Conservation (phyloP, 2,797 vertebrate genomes). For the Characodon lateralis region DNA sequence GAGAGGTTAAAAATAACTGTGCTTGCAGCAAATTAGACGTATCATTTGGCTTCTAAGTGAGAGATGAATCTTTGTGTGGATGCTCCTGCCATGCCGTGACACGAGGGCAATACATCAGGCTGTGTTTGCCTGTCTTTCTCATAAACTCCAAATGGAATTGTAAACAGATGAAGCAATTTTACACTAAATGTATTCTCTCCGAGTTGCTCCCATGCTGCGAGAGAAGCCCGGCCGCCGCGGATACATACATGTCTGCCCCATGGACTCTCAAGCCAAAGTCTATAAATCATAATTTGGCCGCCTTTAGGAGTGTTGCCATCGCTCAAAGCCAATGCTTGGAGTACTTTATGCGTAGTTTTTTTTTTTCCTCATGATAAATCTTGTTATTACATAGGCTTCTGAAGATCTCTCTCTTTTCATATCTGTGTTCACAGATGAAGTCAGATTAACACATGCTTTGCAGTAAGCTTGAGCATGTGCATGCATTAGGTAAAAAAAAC, state of each 20-base stretch:
- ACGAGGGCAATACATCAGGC: constrained; percentile 81
- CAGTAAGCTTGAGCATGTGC: constrained; percentile 4
- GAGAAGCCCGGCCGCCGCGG: constrained; percentile 51
- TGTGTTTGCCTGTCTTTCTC: constrained; percentile 82
- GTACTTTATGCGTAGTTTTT: constrained; percentile 69
- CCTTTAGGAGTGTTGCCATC: constrained; percentile 78
- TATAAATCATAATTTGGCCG: constrained; percentile 81
- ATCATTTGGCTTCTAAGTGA: constrained; percentile 87
- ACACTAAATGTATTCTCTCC: constrained; percentile 73
- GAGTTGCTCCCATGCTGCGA: constrained; percentile 57
- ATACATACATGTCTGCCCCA: constrained; percentile 69
- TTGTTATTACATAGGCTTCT: constrained; percentile 66
- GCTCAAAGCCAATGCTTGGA: constrained; percentile 73
- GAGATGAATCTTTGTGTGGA: constrained; percentile 86
- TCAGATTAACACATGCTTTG: constrained; percentile 17
- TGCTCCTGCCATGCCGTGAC: constrained; percentile 82
- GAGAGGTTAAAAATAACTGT: constrained; percentile 86
- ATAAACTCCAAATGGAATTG: constrained; percentile 82
- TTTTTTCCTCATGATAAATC: constrained; percentile 76
- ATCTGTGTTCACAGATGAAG: constrained; percentile 38
- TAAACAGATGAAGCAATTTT: constrained; percentile 85
- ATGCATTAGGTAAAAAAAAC: constrained; percentile 4
- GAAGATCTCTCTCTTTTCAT: constrained; percentile 48
- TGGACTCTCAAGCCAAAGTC: constrained; percentile 67
- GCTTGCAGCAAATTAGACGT: constrained; percentile 86